Evolutionary conservation across 2,888 invertebrate genomes (phyloP).

Genomic region (Microplitis deprimator): DNA sequence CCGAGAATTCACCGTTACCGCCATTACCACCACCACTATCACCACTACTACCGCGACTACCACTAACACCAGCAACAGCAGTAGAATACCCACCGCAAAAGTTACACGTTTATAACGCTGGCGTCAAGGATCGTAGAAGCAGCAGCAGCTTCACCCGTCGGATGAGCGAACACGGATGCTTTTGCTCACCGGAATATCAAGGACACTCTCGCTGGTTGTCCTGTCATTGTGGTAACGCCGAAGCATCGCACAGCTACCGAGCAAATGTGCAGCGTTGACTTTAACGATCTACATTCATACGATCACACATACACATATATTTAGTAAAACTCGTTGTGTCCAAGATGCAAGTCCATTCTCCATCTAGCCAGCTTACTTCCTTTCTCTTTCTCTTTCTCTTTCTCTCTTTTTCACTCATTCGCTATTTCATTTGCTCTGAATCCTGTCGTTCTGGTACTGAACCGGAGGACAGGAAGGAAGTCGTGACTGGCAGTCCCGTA

Average conservation of each 20-base stretch:
- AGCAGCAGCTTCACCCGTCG: background rate
- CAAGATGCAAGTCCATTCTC: conserved; percentile 15
- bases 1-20: conserved; percentile 33
- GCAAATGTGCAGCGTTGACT: conserved; percentile 16
- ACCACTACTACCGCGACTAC: background rate
- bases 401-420: background rate
- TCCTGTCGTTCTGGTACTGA: background rate
- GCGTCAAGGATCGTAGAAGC: background rate
- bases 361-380: background rate
- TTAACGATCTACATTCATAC: background rate
- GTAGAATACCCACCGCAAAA: background rate
- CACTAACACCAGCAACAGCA: background rate
- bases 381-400: background rate
- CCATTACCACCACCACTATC: background rate
- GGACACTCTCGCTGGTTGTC: conserved; percentile 6
- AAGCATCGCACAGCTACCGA: conserved; percentile 21
- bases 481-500: conserved; percentile 34
- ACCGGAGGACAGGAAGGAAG: conserved; percentile 29
- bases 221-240: conserved; percentile 26
- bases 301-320: background rate
- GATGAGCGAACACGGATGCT: background rate
- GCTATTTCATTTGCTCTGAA: background rate
- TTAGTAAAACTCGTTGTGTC: background rate
- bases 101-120: background rate
- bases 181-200: background rate